Evolutionary conservation across 2,113 vertebrate species (phyloP).

Genomic region (Corythaixoides concolor): DNA sequence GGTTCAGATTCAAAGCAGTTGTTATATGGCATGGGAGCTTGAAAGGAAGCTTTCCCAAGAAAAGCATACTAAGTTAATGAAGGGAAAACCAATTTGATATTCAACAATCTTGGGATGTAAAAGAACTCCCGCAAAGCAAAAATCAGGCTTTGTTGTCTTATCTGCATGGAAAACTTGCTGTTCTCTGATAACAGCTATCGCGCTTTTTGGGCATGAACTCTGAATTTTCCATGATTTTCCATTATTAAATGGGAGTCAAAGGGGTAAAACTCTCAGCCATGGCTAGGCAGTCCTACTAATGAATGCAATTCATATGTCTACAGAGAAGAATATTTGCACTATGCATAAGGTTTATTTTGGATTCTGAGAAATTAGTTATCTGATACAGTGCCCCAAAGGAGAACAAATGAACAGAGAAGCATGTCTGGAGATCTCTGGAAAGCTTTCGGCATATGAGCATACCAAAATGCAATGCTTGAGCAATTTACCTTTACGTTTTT

Average conservation of each 20-base stretch:
- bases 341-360: not conserved
- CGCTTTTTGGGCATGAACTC: not conserved
- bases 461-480: not conserved
- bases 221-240: not conserved
- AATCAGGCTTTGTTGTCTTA: not conserved
- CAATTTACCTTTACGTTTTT: not conserved
- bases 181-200: not conserved
- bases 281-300: not conserved
- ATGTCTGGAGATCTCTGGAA: not conserved
- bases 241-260: not conserved
- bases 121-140: not conserved
- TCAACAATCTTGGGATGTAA: not conserved
- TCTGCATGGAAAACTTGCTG: not conserved
- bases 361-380: not conserved
- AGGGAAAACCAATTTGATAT: not conserved
- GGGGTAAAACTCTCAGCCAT: not conserved
- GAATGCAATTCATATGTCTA: not conserved
- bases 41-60: not conserved
- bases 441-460: not conserved
- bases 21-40: not conserved
- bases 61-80: not conserved
- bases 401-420: not conserved
- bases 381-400: not conserved
- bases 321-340: not conserved
- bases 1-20: conserved; percentile 28